phyloP scores from a whole-genome alignment of 2,888 invertebrate genomes.

The Gymnocheta viridis region DNA sequence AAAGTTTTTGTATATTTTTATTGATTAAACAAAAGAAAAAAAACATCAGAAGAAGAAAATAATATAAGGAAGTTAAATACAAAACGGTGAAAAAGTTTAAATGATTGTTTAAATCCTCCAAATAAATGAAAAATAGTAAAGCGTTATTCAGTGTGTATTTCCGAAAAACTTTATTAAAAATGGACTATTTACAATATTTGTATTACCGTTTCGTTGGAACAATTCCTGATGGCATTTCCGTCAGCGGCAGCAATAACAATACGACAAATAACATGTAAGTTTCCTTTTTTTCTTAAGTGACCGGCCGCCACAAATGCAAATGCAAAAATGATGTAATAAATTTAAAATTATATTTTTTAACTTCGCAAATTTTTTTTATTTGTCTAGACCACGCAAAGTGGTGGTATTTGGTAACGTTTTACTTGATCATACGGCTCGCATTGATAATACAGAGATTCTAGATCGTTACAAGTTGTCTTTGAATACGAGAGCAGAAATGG shows the following conservation, averaged over 20 bases:
- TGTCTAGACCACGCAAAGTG: conserved; percentile 76
- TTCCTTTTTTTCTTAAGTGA: not conserved
- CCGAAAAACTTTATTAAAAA: conserved; percentile 9
- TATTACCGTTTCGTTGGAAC: conserved; percentile 55
- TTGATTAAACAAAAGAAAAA: conserved; percentile 49
- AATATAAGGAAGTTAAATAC: conserved; percentile 3
- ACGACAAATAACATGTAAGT: conserved; percentile 56
- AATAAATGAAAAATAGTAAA: conserved; percentile 45
- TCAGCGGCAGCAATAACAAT: not conserved
- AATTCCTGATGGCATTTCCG: conserved; percentile 8
- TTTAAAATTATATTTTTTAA: not conserved
- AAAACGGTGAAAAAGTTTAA: conserved; percentile 8
- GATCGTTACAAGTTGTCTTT: conserved; percentile 75
- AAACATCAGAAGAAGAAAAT: not conserved
- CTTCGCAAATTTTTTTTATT: not conserved
- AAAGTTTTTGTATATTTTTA: conserved; percentile 15
- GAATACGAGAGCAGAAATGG: conserved; percentile 79
- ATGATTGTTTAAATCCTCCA: not conserved
- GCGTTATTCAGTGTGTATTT: not conserved
- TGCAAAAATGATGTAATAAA: conserved; percentile 57
- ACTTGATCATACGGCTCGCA: conserved; percentile 77
- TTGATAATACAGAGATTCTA: conserved; percentile 75
- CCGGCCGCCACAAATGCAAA: not conserved
- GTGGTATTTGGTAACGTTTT: conserved; percentile 81
- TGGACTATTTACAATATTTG: conserved; percentile 63